Conservation (phyloP, 2,888 invertebrate genomes). For the Notodonta dromedarius region DNA sequence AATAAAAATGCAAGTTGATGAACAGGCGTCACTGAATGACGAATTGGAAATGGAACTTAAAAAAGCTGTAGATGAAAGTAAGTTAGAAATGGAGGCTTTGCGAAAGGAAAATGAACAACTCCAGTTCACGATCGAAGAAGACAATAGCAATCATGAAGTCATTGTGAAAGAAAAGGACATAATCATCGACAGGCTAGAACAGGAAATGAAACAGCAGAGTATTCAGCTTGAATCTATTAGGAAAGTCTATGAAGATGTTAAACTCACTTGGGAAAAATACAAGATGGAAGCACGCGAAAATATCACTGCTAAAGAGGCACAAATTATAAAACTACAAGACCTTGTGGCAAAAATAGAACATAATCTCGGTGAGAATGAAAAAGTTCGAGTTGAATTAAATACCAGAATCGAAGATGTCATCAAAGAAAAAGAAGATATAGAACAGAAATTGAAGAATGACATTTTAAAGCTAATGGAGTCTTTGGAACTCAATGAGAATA, state of each 20-base stretch:
- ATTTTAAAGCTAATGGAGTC: constrained; percentile 19
- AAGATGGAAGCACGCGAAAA: constrained; percentile 43
- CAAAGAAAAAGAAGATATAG: constrained; percentile 16
- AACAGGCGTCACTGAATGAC: constrained; percentile 36
- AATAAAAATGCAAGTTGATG: constrained; percentile 32
- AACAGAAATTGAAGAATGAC: constrained; percentile 19
- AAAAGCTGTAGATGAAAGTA: constrained; percentile 39
- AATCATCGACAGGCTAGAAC: constrained; percentile 52
- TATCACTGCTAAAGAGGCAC: constrained; percentile 41
- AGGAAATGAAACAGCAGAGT: constrained; percentile 40
- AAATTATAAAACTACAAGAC: constrained; percentile 36
- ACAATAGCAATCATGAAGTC: constrained; percentile 53
- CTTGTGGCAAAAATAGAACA: constrained; percentile 25
- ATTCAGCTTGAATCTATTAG: constrained; percentile 43
- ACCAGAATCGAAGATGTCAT: constrained; percentile 18
- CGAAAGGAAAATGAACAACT: constrained; percentile 57
- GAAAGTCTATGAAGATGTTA: constrained; percentile 47
- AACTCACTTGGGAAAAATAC: constrained; percentile 45
- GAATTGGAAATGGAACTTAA: constrained; percentile 46
- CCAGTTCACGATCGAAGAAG: constrained; percentile 54
- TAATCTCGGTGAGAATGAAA: constrained; percentile 26
- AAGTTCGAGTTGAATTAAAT: constrained; percentile 18
- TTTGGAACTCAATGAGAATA: constrained; percentile 19
- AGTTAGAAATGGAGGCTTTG: constrained; percentile 42
- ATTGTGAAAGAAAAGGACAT: constrained; percentile 54